These are phyloP conservation scores for Tipula lateralis DNA, from an alignment of 2,888 invertebrate genomes.

Conservation along the genomic window DNA sequence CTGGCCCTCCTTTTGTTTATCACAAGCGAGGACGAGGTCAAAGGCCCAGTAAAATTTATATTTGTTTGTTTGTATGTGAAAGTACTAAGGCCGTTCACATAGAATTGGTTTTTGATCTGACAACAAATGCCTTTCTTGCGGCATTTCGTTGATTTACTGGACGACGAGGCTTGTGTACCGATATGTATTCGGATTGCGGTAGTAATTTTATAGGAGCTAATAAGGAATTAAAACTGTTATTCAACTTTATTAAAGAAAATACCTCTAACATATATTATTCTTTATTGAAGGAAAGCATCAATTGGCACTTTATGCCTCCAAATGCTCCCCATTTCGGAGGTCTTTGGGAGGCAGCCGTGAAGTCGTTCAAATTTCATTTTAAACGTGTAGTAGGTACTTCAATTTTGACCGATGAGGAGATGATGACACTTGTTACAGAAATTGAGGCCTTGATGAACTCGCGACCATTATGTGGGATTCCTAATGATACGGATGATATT, in stretches of 20 bases:
- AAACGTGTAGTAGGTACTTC: conserved; percentile 36
- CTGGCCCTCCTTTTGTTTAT: neutral
- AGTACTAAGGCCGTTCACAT: neutral
- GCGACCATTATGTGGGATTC: conserved; percentile 38
- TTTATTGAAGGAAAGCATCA: neutral
- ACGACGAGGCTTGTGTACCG: neutral
- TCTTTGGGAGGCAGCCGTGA: neutral
- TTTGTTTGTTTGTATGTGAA: neutral
- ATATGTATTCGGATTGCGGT: too few species aligned
- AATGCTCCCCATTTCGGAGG: neutral
- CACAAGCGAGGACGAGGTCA: neutral
- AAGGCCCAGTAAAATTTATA: neutral
- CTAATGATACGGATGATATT: conserved; percentile 34
- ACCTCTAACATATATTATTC: conserved; percentile 28
- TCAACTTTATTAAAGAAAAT: neutral
- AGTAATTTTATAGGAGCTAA: neutral
- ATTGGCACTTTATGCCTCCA: neutral
- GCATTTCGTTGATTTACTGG: neutral
- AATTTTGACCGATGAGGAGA: conserved; percentile 40
- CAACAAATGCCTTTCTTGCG: neutral
- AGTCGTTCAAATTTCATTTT: neutral
- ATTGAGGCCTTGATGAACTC: conserved; percentile 42
- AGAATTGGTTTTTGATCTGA: neutral
- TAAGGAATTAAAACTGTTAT: neutral
- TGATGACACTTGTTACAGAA: conserved; percentile 39